Base-by-base conservation (phyloP, 2,797 vertebrate genomes). In the Nannoperca obscura region DNA sequence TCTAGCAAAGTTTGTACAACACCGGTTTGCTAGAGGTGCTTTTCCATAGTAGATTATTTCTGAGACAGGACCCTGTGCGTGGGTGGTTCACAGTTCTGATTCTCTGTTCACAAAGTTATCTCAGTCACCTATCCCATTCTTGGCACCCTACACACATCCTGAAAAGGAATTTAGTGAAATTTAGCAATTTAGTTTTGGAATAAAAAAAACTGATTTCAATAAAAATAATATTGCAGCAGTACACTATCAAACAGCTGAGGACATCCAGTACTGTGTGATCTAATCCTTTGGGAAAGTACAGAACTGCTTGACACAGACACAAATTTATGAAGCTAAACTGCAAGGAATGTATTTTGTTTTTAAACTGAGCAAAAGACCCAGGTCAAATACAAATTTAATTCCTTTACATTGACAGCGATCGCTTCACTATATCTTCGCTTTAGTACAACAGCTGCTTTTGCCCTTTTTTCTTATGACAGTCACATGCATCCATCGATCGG, bases 11-110 rank as follows among this genome's bases (percentile, higher is more conserved):
- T 85, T 84, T 86, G 71, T 80, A 62, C 59, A 72, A 24, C 50
- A 63, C 47, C 11, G 19, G 52, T 78, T 70, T 60, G 76, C 62
- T 58, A 4, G 46, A 66, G 46, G 42, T 61, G 69, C 49, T 68
- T 83, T 82, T 78, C 76, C 72, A 76, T 42, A 80, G 84, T 57
- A 47, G 50, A 78, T 64, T 71, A 86, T 83, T 78, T 81, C 82
- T 70, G 27, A 88, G 53, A 19, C 42, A 46, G 63, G 19, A 73
- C 78, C 19, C 22, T 52, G 50, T 58, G 64, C 8, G 58, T 77
- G 65, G 80, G 75, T 24, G 62, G 64, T 36, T 57, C 71, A 55
- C 46, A 52, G 47, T 19, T 69, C 46, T 73, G 47, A 54, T 61
- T 75, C 66, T 76, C 38, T 24, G n/a, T 60, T 66, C 38, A 61